phyloP scores from a whole-genome alignment of 2,113 vertebrate genomes.

The Ia io region DNA sequence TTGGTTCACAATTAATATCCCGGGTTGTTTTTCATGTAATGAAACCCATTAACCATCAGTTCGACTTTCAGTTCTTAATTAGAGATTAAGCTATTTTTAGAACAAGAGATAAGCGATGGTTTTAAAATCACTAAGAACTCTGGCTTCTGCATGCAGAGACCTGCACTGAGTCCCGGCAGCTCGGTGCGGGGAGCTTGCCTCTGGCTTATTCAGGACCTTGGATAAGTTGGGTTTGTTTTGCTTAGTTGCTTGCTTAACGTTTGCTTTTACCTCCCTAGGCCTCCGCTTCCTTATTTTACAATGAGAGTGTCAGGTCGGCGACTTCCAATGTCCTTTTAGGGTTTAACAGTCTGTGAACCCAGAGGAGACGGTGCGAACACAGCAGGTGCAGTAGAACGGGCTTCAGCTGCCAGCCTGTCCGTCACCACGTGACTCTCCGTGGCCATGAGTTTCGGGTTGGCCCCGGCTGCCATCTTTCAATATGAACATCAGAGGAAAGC shows the following conservation, averaged over 20 bases:
- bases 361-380: background rate
- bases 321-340: background rate
- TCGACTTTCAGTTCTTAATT: background rate
- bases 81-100: background rate
- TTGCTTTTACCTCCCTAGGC: background rate
- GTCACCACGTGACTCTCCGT: background rate
- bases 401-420: background rate
- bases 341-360: background rate
- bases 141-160: background rate
- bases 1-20: background rate
- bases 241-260: background rate
- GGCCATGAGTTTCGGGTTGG: background rate
- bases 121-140: background rate
- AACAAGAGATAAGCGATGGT: background rate
- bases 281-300: background rate
- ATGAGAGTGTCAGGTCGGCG: background rate
- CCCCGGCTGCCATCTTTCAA: background rate
- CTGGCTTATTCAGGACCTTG: background rate
- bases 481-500: background rate
- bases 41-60: background rate
- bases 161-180: background rate
- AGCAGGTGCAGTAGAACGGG: no score
- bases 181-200: background rate
- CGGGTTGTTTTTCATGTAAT: background rate
- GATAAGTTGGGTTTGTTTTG: background rate